A percentile compares a stretch with the other conserved stretches of the same genome.
Evolutionary conservation across 2,888 invertebrate genomes (phyloP).

Genomic region (Machimus rusticus): DNA sequence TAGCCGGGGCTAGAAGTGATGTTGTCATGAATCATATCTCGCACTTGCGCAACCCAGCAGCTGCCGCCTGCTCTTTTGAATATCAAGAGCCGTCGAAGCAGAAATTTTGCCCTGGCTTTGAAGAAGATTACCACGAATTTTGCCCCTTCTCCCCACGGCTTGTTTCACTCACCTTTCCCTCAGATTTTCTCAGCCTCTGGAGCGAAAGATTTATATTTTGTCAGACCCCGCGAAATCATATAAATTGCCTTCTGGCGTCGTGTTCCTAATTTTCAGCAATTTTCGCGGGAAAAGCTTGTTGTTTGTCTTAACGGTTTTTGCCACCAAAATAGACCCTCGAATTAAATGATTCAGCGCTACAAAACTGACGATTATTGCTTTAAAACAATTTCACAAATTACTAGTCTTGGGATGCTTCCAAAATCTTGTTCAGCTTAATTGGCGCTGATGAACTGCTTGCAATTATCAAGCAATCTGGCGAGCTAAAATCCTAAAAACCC

Average conservation of each 20-base stretch:
- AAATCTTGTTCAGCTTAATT: background rate
- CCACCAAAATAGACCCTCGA: background rate
- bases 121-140: background rate
- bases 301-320: conserved; percentile 10
- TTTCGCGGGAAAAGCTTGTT: background rate
- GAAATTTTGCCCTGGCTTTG: background rate
- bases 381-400: conserved; percentile 15
- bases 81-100: background rate
- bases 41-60: background rate
- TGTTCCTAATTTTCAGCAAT: background rate
- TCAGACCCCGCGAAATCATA: background rate
- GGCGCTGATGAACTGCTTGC: background rate
- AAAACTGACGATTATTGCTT: conserved; percentile 17
- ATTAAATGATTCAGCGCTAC: conserved; percentile 8
- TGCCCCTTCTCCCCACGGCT: background rate
- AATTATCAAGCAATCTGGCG: background rate
- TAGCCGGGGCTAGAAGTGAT: background rate
- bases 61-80: background rate
- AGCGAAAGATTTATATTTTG: background rate
- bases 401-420: background rate
- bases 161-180: background rate
- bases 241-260: background rate
- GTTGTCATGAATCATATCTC: background rate
- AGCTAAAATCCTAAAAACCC: background rate
- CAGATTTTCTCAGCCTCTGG: background rate